These are phyloP conservation scores for Saccostrea glomerata DNA, from an alignment of 1,140 invertebrate genomes.

Conservation along the genomic window DNA sequence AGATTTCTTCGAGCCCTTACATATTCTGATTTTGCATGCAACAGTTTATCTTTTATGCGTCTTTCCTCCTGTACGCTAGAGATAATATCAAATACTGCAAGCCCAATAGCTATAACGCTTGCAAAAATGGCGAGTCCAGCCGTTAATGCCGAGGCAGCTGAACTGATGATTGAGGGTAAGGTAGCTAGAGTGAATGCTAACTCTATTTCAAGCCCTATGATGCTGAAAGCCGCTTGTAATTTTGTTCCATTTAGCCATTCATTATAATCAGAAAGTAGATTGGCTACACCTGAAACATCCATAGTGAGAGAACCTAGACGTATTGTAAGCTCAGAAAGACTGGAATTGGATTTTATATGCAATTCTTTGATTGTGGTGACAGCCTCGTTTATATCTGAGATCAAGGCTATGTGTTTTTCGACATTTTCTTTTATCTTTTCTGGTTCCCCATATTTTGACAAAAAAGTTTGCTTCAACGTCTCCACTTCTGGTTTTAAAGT, in stretches of 20 bases:
- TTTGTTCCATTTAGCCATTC: background rate
- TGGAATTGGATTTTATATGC: background rate
- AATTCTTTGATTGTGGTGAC: background rate
- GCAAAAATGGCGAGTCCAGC: background rate
- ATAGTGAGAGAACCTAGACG: too few species aligned
- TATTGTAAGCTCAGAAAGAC: background rate
- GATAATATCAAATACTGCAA: background rate
- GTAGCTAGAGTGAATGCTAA: background rate
- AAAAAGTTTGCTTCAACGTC: background rate
- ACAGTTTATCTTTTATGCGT: background rate
- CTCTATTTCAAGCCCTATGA: background rate
- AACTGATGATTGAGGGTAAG: background rate
- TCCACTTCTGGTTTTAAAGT: conserved; percentile 12
- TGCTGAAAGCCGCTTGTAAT: background rate
- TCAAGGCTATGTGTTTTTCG: background rate
- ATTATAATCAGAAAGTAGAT: background rate
- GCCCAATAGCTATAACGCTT: background rate
- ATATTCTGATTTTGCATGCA: background rate
- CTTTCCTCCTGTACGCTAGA: background rate
- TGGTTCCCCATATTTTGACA: background rate
- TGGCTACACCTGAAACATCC: background rate
- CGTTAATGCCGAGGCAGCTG: background rate
- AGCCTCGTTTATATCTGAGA: background rate
- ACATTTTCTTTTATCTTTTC: background rate
- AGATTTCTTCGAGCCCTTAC: background rate